Conservation (phyloP, 2,888 invertebrate species). For the Boloria selene region DNA sequence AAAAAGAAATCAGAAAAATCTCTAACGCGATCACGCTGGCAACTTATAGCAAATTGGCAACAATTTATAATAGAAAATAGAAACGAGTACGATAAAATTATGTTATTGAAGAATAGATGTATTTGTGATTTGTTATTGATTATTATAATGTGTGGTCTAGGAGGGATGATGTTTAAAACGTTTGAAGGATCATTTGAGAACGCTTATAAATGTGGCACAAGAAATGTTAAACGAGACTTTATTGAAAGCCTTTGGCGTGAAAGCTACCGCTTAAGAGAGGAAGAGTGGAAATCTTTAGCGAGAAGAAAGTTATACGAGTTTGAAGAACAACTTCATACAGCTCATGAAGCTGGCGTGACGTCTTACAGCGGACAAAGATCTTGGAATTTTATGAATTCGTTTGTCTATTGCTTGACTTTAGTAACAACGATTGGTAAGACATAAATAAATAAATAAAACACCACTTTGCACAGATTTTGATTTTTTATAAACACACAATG, state of each 20-base stretch:
- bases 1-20: constrained; percentile 32
- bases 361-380: constrained; percentile 92
- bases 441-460: constrained; percentile 15
- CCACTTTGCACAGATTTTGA: constrained; percentile 2
- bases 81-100: constrained; percentile 79
- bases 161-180: constrained; percentile 90
- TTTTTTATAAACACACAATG: constrained; percentile 1
- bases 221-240: constrained; percentile 92
- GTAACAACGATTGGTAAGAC: constrained; percentile 94
- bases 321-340: constrained; percentile 91
- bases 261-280: constrained; percentile 91
- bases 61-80: constrained; percentile 83
- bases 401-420: constrained; percentile 92
- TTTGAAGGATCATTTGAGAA: constrained; percentile 93
- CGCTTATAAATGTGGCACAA: constrained; percentile 93
- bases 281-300: constrained; percentile 95
- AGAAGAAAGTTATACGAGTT: constrained; percentile 90
- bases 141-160: constrained; percentile 88
- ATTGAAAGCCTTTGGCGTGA: constrained; percentile 91
- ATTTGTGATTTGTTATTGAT: constrained; percentile 86
- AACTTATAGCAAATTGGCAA: constrained; percentile 79
- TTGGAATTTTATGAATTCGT: constrained; percentile 94
- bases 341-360: constrained; percentile 92
- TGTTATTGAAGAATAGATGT: constrained; percentile 84
- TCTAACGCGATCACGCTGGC: constrained; percentile 61